phyloP scores from a whole-genome alignment of 2,797 vertebrate genomes.

The Crenuchus spilurus region DNA sequence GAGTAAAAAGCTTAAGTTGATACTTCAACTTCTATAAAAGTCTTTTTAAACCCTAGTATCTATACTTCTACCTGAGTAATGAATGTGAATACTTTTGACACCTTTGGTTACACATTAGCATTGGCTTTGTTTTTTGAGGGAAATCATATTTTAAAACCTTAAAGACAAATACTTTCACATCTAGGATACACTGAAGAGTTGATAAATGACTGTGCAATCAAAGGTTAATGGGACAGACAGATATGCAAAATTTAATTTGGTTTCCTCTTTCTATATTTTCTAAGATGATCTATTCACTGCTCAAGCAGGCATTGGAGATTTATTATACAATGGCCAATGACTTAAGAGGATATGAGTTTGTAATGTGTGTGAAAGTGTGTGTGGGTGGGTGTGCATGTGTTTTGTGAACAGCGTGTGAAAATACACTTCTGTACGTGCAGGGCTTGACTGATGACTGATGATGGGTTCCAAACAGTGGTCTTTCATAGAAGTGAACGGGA shows the following conservation, averaged over 20 bases:
- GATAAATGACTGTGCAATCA: constrained; percentile 6
- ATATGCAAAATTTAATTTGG: not conserved
- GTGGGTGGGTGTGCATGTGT: not conserved
- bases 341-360: not conserved
- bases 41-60: too few species aligned
- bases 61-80: too few species aligned
- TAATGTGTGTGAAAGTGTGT: not conserved
- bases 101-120: constrained; percentile 41
- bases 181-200: not conserved
- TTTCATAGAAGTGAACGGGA: not conserved
- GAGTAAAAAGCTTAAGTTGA: too few species aligned
- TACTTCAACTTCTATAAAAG: too few species aligned
- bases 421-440: not conserved
- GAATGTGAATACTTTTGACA: too few species aligned
- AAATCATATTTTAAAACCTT: constrained; percentile 15
- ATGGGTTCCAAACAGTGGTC: not conserved
- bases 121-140: constrained; percentile 29
- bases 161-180: constrained; percentile 1
- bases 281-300: too few species aligned
- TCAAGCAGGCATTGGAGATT: not conserved
- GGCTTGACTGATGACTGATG: not conserved
- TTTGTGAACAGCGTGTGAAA: not conserved
- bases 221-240: not conserved
- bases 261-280: not conserved
- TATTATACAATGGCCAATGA: not conserved